Conservation (phyloP, 1,140 invertebrate species). For the Arctopsyche grandis region DNA sequence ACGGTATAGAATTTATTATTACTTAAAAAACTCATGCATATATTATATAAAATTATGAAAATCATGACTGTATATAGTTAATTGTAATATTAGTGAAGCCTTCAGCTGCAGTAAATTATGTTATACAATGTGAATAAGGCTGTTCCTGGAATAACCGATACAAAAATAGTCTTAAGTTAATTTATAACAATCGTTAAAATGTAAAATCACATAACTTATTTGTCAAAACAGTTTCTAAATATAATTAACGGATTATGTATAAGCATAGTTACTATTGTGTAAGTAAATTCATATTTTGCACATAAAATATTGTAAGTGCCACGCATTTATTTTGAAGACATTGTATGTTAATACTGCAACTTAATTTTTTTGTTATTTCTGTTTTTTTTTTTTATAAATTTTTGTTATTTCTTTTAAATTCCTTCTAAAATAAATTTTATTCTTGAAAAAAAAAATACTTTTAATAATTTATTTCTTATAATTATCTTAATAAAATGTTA, state of each 20-base stretch:
- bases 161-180: conserved; percentile 13
- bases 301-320: conserved; percentile 18
- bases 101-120: conserved; percentile 19
- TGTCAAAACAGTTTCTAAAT: not conserved
- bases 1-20: conserved; percentile 47
- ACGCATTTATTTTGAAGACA: conserved; percentile 13
- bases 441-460: not conserved
- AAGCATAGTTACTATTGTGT: not conserved
- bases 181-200: not conserved
- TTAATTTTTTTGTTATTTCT: not conserved
- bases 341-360: not conserved
- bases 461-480: conserved; percentile 1
- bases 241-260: not conserved
- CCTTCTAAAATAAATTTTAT: not conserved
- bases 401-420: not conserved
- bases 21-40: conserved; percentile 21
- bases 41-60: conserved; percentile 3
- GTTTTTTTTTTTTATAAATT: not conserved
- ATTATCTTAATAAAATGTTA: not conserved
- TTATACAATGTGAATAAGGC: conserved; percentile 26
- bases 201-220: conserved; percentile 6
- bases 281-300: conserved; percentile 1
- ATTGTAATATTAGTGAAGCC: conserved; percentile 9
- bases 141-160: conserved; percentile 32
- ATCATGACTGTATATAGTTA: conserved; percentile 21